phyloP scores from a whole-genome alignment of 2,888 invertebrate genomes.

The Agrochola lychnidis region DNA sequence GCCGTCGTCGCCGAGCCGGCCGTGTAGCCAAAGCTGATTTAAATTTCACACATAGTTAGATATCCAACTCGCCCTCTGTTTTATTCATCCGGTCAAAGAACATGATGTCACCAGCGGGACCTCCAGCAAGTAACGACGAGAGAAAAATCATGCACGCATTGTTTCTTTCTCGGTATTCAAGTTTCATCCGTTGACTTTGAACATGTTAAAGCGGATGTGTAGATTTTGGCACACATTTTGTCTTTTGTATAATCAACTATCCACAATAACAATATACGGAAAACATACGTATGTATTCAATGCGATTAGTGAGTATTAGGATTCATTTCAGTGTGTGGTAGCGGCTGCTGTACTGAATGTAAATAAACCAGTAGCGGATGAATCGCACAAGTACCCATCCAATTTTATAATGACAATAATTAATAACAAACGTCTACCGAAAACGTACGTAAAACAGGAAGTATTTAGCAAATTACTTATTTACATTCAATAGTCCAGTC shows the following conservation, averaged over 20 bases:
- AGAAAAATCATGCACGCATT: conserved; percentile 64
- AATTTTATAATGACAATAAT: conserved; percentile 74
- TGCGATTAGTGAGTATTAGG: conserved; percentile 74
- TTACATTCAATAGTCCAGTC: conserved; percentile 64
- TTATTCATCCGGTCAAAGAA: conserved; percentile 78
- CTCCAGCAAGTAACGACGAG: conserved; percentile 54
- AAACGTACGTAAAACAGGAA: conserved; percentile 66
- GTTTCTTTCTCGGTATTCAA: conserved; percentile 47
- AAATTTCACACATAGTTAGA: conserved; percentile 76
- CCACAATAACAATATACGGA: conserved; percentile 67
- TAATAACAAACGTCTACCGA: conserved; percentile 70
- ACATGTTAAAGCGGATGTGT: conserved; percentile 46
- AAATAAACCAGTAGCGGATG: conserved; percentile 78
- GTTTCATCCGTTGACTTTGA: conserved; percentile 34
- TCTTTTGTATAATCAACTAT: conserved; percentile 59
- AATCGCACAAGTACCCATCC: conserved; percentile 63
- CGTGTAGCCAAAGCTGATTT: conserved; percentile 71
- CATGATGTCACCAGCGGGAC: conserved; percentile 75
- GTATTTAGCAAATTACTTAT: conserved; percentile 58
- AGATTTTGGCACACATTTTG: conserved; percentile 59
- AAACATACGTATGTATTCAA: conserved; percentile 57
- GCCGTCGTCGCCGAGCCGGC: conserved; percentile 29
- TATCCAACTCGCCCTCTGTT: conserved; percentile 74
- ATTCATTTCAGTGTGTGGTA: conserved; percentile 76
- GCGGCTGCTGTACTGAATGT: conserved; percentile 74